A percentile compares a stretch with the other conserved stretches of the same genome.
These are phyloP conservation scores for Ametastegia equiseti DNA, from an alignment of 2,888 invertebrate genomes.

Conservation along the genomic window DNA sequence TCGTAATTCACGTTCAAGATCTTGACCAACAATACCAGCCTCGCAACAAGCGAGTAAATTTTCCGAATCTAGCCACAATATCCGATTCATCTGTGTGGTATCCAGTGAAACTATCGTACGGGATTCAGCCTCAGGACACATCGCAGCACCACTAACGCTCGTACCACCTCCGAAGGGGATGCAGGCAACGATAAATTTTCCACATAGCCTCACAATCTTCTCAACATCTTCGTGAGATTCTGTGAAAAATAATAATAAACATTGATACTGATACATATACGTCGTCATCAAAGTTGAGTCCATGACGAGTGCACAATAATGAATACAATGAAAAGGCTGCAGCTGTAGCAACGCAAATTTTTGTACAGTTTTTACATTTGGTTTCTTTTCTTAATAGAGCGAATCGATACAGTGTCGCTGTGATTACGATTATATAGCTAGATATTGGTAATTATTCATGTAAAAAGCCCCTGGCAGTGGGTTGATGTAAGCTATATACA, in stretches of 20 bases:
- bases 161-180: constrained; percentile 98
- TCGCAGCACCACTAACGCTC: constrained; percentile 92
- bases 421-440: no score
- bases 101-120: constrained; percentile 93
- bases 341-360: no score
- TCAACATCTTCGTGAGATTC: constrained; percentile 90
- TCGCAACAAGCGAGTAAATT: constrained; percentile 91
- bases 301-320: neutral
- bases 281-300: no score
- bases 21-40: constrained; percentile 96
- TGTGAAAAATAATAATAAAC: constrained; percentile 53
- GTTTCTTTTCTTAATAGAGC: no score
- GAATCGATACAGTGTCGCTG: no score
- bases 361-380: no score
- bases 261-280: neutral
- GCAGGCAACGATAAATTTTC: constrained; percentile 86
- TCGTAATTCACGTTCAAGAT: constrained; percentile 91
- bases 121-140: constrained; percentile 88
- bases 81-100: constrained; percentile 96
- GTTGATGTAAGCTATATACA: no score
- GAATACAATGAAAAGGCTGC: no score
- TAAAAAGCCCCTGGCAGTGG: no score
- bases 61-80: constrained; percentile 94
- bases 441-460: no score
- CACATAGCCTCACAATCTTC: constrained; percentile 86